These are phyloP conservation scores for Budorcas taxicolor DNA, from an alignment of 2,113 vertebrate genomes.

Conservation along the genomic window DNA sequence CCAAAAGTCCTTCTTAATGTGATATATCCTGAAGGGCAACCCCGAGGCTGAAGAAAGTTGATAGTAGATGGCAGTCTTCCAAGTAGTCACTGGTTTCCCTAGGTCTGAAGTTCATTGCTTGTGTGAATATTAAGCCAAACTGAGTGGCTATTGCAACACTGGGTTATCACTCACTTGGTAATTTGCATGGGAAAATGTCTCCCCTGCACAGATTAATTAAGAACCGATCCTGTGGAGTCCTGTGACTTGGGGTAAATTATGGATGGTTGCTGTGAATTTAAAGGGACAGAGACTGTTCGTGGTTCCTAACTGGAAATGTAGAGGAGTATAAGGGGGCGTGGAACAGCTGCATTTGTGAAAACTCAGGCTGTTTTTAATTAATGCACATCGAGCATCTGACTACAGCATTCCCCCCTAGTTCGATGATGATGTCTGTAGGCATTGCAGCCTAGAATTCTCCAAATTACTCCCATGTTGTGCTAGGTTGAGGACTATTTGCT, in stretches of 20 bases:
- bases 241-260: background rate
- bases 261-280: background rate
- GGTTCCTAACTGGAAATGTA: slow-evolving; percentile 4
- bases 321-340: background rate
- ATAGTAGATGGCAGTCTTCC: slow-evolving; percentile 36
- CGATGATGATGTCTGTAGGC: background rate
- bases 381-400: background rate
- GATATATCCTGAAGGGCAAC: slow-evolving; percentile 21
- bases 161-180: slow-evolving; percentile 31
- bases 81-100: slow-evolving; percentile 6
- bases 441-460: background rate
- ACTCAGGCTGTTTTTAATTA: slow-evolving; percentile 56
- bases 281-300: background rate
- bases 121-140: slow-evolving; percentile 7
- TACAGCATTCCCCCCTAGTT: background rate
- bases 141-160: slow-evolving; percentile 19
- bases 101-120: slow-evolving; percentile 25
- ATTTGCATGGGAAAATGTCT: slow-evolving; percentile 52
- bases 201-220: slow-evolving; percentile 21
- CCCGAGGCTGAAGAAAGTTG: background rate
- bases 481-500: background rate
- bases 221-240: slow-evolving; percentile 25
- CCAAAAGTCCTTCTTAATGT: background rate
- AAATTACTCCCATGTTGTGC: background rate
- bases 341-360: background rate